Evolutionary conservation across 2,113 vertebrate species (phyloP).

Genomic region (Serilophus lunatus): DNA sequence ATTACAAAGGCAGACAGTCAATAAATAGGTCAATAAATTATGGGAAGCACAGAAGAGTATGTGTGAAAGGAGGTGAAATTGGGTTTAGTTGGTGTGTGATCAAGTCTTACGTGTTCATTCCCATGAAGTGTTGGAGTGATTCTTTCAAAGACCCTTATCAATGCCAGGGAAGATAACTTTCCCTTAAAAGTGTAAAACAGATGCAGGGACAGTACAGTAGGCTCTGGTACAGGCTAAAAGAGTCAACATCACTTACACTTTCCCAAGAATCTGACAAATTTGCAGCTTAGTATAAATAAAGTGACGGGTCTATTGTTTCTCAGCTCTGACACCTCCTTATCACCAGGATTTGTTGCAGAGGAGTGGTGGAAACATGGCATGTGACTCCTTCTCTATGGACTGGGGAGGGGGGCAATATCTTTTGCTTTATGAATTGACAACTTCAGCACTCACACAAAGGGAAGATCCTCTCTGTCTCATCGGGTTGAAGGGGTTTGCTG

Average conservation of each 20-base stretch:
- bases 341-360: constrained; percentile 56
- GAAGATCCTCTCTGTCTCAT: neutral
- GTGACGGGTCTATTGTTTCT: constrained; percentile 79
- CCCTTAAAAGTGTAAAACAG: constrained; percentile 53
- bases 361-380: constrained; percentile 74
- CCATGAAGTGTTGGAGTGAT: constrained; percentile 15
- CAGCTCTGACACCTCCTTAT: constrained; percentile 87
- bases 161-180: constrained; percentile 45
- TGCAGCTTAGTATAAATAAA: constrained; percentile 68
- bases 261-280: constrained; percentile 70
- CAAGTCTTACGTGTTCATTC: constrained; percentile 3
- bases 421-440: neutral
- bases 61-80: constrained; percentile 18
- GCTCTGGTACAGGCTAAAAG: neutral
- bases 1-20: constrained; percentile 74
- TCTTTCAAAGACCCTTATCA: constrained; percentile 56
- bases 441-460: neutral
- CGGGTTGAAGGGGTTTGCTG: neutral
- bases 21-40: constrained; percentile 84
- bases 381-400: constrained; percentile 33
- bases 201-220: neutral
- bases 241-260: constrained; percentile 61
- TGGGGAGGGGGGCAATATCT: neutral
- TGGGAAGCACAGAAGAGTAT: constrained; percentile 52
- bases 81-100: neutral